A percentile compares a stretch with the other conserved stretches of the same genome.
Evolutionary conservation across 1,140 invertebrate species (phyloP).

Genomic region (Drosophila leontia): DNA sequence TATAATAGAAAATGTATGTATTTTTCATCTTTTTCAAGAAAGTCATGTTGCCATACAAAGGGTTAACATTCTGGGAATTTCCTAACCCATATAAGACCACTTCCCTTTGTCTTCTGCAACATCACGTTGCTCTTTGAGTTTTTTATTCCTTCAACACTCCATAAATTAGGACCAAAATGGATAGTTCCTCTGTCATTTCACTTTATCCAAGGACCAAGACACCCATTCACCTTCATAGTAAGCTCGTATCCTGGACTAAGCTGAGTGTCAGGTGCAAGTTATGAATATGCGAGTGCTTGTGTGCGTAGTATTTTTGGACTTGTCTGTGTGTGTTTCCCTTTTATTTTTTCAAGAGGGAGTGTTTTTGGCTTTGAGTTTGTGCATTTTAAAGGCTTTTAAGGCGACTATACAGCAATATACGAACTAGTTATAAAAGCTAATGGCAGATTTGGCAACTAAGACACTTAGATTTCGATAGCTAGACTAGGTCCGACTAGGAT

Average conservation of each 20-base stretch:
- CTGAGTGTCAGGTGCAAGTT: slow-evolving; percentile 45
- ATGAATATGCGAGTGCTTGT: slow-evolving; percentile 57
- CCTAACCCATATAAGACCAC: neutral
- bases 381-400: slow-evolving; percentile 49
- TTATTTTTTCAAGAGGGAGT: slow-evolving; percentile 4
- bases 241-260: slow-evolving; percentile 18
- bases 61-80: neutral
- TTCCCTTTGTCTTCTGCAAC: neutral
- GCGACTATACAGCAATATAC: slow-evolving; percentile 58
- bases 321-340: slow-evolving; percentile 23
- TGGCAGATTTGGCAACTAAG: slow-evolving; percentile 72
- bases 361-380: slow-evolving; percentile 44
- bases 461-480: slow-evolving; percentile 69
- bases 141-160: neutral
- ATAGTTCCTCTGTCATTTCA: slow-evolving; percentile 1
- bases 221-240: slow-evolving; percentile 7
- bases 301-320: slow-evolving; percentile 40
- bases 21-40: neutral
- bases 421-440: slow-evolving; percentile 49
- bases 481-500: slow-evolving; percentile 57
- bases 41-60: slow-evolving; percentile 3
- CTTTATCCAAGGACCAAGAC: slow-evolving; percentile 1
- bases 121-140: neutral
- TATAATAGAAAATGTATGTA: neutral
- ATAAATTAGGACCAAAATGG: neutral